phyloP scores from a whole-genome alignment of 2,113 vertebrate species.

The Pionites leucogaster region DNA sequence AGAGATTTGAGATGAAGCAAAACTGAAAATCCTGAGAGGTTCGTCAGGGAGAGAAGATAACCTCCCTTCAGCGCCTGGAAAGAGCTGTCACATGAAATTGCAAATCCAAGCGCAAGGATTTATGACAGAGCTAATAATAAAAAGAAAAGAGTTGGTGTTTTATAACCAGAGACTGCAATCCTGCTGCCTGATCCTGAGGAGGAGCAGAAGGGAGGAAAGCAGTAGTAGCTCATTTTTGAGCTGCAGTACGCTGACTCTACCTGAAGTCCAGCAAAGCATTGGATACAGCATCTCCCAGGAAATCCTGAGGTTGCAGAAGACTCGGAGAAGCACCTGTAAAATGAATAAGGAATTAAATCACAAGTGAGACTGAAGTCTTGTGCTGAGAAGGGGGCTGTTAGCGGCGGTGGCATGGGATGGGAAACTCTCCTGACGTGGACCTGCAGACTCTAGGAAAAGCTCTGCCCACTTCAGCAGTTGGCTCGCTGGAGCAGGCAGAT shows the following conservation, averaged over 20 bases:
- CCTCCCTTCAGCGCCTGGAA: not conserved
- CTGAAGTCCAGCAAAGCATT: not conserved
- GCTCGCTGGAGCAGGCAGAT: not conserved
- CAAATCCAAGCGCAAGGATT: constrained; percentile 37
- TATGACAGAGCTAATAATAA: constrained; percentile 16
- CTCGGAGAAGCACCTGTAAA: not conserved
- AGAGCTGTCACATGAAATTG: constrained; percentile 48
- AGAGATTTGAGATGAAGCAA: not conserved
- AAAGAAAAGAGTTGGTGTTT: not conserved
- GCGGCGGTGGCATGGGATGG: not conserved
- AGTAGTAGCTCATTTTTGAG: not conserved
- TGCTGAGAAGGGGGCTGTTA: not conserved
- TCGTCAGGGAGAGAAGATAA: not conserved
- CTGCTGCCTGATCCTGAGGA: not conserved
- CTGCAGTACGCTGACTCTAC: not conserved
- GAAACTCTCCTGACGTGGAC: not conserved
- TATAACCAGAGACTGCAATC: constrained; percentile 14
- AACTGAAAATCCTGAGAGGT: not conserved
- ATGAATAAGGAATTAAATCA: not conserved
- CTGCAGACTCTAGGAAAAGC: not conserved
- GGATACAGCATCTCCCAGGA: not conserved
- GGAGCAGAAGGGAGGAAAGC: not conserved
- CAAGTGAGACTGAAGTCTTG: not conserved
- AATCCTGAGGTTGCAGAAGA: not conserved
- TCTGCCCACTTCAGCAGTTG: not conserved